Evolutionary conservation across 2,113 vertebrate genomes (phyloP), one percentile per base, ranked within the genome.

Genomic region (Catharus minimus): DNA sequence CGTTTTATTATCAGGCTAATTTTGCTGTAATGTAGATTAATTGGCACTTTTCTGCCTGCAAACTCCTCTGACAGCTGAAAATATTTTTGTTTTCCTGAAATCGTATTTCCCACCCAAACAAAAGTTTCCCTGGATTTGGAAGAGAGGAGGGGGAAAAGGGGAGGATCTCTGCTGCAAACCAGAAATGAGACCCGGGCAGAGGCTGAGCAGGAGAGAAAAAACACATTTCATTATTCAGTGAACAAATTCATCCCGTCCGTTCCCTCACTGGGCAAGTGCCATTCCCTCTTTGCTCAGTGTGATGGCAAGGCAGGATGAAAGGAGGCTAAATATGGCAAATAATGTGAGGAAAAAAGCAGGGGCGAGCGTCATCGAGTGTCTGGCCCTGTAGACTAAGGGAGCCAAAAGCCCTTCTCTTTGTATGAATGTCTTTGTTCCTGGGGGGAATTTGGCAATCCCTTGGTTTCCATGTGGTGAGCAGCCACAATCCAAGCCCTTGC

Each of bases 1-100:
- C 91, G 13, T 94, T 96, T 95, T 92, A 92, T 91, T 91, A 95
- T 94, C 95, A 73, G 69, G 88, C 83, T 97, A 95, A 97, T 97
- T 96, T 95, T 4, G 12, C 66, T 80, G 53, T 97, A 97, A 97
- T 81, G 69, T 68, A 83, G 92, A 96, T 96, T 95, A 96, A 97
- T 96, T 92, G 60, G 53, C 24, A 75, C 39, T 52, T 86, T 71
- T 85, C 91, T 81, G 39, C 82, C 65, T 86, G 28, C 50, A 86
- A 78, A 89, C 55, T 77, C 73, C 53, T 81, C 1, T 4, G 72
- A 61, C 19, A 23, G 69, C 38, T 22, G 60, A 64, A 93, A 82
- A 65, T 52, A 9, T 10, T 52, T 11, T 36, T 62, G 46, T 60
- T 16, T 5, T 47, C 10, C 7, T 7, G 27, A 22, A 90, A 49